phyloP scores from a whole-genome alignment of 2,888 invertebrate species.

The Heliconius ethilla region DNA sequence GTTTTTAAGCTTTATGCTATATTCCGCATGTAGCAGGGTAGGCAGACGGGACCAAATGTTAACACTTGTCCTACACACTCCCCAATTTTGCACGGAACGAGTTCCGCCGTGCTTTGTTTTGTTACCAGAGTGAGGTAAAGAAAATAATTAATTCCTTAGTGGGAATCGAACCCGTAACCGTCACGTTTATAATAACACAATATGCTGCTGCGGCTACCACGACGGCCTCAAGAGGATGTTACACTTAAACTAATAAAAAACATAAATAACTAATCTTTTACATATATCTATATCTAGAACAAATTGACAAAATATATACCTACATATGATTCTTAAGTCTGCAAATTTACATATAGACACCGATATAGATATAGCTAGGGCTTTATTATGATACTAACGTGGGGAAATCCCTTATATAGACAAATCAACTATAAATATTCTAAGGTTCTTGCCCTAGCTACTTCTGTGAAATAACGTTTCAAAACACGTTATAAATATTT shows the following conservation, averaged over 20 bases:
- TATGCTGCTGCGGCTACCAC: neutral
- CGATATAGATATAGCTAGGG: constrained; percentile 20
- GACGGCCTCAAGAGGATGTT: constrained; percentile 28
- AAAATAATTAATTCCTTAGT: neutral
- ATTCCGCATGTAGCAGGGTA: neutral
- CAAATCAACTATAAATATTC: neutral
- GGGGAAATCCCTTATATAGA: neutral
- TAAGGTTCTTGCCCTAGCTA: constrained; percentile 20
- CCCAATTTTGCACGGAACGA: too few species aligned
- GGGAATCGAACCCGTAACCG: neutral
- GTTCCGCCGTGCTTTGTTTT: neutral
- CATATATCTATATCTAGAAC: constrained; percentile 63
- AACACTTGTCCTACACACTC: neutral
- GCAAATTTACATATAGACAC: constrained; percentile 69
- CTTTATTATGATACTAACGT: constrained; percentile 1
- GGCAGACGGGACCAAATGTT: neutral
- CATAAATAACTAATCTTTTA: constrained; percentile 52
- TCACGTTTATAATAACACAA: neutral
- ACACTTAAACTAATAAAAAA: constrained; percentile 49
- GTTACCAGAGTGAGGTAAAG: neutral
- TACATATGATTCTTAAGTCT: constrained; percentile 57
- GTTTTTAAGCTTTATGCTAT: neutral
- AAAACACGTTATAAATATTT: constrained; percentile 64
- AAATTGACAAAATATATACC: constrained; percentile 75
- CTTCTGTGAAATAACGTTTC: constrained; percentile 56